Conservation (phyloP, 1,140 invertebrate genomes). For the Calephelis virginiensis region DNA sequence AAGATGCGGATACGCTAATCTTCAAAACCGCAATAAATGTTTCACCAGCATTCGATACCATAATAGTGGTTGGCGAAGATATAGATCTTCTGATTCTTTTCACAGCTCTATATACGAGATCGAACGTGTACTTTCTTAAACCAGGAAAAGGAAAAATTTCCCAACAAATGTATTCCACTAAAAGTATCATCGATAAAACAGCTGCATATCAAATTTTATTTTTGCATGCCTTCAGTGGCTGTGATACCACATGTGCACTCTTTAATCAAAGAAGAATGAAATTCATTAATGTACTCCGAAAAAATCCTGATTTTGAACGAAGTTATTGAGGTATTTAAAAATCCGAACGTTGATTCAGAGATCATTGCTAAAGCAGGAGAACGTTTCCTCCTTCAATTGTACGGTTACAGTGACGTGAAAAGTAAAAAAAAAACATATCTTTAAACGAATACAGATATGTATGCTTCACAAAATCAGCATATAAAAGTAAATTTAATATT, state of each 20-base stretch:
- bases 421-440: too few relatives aligned
- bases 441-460: too few relatives aligned
- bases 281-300: too few relatives aligned
- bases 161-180: constrained; percentile 7
- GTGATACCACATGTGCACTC: constrained; percentile 10
- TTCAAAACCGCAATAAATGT: too few relatives aligned
- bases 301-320: too few relatives aligned
- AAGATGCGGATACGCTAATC: too few relatives aligned
- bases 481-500: too few relatives aligned
- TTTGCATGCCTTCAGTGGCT: constrained; percentile 12
- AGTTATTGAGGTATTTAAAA: constrained; percentile 13
- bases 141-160: not conserved
- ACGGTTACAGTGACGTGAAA: not conserved
- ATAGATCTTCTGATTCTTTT: too few relatives aligned
- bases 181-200: not conserved
- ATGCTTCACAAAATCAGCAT: too few relatives aligned
- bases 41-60: too few relatives aligned
- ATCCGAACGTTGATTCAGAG: too few relatives aligned
- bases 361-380: constrained; percentile 11
- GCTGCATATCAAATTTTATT: constrained; percentile 12
- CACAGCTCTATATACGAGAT: not conserved
- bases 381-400: constrained; percentile 13
- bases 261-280: constrained; percentile 8
- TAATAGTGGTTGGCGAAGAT: too few relatives aligned
- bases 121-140: not conserved